phyloP scores from a whole-genome alignment of 2,113 vertebrate species.

The Sitta europaea region DNA sequence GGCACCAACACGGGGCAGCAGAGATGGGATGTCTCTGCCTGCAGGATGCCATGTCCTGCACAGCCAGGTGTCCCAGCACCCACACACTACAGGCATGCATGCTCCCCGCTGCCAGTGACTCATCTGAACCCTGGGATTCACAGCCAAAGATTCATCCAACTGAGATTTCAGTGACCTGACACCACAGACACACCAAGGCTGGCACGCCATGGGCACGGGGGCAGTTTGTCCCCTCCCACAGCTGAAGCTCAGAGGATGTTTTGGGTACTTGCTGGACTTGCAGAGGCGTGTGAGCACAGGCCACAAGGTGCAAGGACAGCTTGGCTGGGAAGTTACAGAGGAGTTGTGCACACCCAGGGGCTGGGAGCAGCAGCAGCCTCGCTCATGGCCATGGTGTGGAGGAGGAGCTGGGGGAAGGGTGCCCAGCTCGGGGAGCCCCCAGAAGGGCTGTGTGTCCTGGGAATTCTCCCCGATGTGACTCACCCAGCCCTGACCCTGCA shows the following conservation, averaged over 20 bases:
- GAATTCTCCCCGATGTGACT: fast-evolving
- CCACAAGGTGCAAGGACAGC: neutral
- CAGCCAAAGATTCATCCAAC: neutral
- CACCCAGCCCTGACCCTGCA: neutral
- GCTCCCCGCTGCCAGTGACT: fast-evolving
- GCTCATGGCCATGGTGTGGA: fast-evolving
- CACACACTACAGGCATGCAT: fast-evolving
- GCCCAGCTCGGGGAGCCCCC: fast-evolving
- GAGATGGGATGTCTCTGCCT: neutral
- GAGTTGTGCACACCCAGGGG: neutral
- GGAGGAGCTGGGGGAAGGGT: neutral
- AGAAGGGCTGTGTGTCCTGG: neutral
- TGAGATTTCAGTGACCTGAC: fast-evolving
- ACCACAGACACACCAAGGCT: neutral
- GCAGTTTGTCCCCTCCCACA: neutral
- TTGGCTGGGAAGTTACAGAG: neutral
- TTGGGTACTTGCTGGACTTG: neutral
- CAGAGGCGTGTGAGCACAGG: fast-evolving
- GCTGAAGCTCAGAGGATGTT: neutral
- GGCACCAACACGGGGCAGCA: fast-evolving
- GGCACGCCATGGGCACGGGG: fast-evolving
- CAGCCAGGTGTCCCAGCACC: neutral
- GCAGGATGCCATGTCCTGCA: neutral
- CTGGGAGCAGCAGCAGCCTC: neutral
- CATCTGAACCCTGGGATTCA: neutral